These are phyloP conservation scores for Gonioctena quinquepunctata DNA, from an alignment of 1,140 invertebrate species.

Conservation along the genomic window DNA sequence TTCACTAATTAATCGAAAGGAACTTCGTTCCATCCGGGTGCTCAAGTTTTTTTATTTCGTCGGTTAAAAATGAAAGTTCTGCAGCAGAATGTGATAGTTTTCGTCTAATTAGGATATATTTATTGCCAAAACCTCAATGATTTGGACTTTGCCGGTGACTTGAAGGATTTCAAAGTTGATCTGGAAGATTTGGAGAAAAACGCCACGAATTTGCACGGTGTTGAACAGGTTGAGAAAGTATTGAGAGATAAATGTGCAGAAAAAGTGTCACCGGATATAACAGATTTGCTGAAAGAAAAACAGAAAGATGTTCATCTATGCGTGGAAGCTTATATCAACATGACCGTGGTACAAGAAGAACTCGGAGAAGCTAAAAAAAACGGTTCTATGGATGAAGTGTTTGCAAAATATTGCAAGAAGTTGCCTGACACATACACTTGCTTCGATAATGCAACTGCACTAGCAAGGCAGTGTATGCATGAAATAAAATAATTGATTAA, in stretches of 20 bases:
- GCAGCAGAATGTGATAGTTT: no score
- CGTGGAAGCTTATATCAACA: conserved; percentile 34
- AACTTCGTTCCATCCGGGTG: no score
- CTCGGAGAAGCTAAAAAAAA: conserved; percentile 62
- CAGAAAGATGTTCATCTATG: conserved; percentile 38
- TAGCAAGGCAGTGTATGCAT: conserved; percentile 66
- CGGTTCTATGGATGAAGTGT: conserved; percentile 65
- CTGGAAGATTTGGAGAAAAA: conserved; percentile 24
- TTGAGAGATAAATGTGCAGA: conserved; percentile 44
- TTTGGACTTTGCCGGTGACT: conserved; percentile 1
- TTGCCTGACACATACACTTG: conserved; percentile 64
- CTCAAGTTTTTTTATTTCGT: no score
- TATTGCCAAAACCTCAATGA: conserved; percentile 8
- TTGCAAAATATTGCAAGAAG: conserved; percentile 71
- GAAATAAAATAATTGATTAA: no score
- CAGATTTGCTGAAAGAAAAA: conserved; percentile 44
- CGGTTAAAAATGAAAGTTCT: no score
- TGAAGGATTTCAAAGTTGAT: neutral
- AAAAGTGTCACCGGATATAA: conserved; percentile 36
- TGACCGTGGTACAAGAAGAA: conserved; percentile 58
- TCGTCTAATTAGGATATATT: conserved; percentile 9
- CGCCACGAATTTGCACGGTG: conserved; percentile 23
- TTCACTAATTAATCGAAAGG: no score
- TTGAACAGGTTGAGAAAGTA: conserved; percentile 32
- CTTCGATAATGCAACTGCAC: conserved; percentile 63